Evolutionary conservation across 2,113 vertebrate species (phyloP).

Genomic region (Ancistrus triradiatus): DNA sequence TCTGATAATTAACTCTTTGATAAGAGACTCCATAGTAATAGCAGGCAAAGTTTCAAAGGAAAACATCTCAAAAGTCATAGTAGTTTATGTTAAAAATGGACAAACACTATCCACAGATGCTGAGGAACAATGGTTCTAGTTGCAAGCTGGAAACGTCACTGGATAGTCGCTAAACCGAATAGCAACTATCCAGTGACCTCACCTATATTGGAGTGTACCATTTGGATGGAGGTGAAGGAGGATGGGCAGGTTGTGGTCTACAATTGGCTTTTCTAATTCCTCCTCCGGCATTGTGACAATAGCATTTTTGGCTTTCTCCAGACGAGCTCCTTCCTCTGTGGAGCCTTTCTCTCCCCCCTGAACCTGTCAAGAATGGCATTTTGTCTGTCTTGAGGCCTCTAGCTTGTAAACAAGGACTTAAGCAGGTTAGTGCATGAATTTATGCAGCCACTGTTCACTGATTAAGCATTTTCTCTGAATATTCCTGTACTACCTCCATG

Average conservation of each 20-base stretch:
- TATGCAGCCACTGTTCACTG: too few species aligned
- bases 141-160: too few species aligned
- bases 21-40: too few species aligned
- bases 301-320: conserved; percentile 87
- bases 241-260: conserved; percentile 72
- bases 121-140: too few species aligned
- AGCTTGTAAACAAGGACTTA: neutral
- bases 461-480: neutral
- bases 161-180: too few species aligned
- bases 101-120: too few species aligned
- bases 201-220: conserved; percentile 98
- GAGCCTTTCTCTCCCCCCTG: conserved; percentile 88
- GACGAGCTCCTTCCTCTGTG: conserved; percentile 83
- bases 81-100: too few species aligned
- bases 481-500: conserved; percentile 81
- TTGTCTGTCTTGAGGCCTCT: neutral
- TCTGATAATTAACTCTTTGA: too few species aligned
- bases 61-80: too few species aligned
- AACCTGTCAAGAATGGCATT: conserved; percentile 64
- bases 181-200: too few species aligned
- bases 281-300: conserved; percentile 80
- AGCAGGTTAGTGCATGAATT: too few species aligned
- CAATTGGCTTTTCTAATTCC: conserved; percentile 71
- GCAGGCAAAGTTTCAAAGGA: too few species aligned
- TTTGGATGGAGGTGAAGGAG: conserved; percentile 63